Conservation (phyloP, 2,888 invertebrate species). For the Synanthedon vespiformis region DNA sequence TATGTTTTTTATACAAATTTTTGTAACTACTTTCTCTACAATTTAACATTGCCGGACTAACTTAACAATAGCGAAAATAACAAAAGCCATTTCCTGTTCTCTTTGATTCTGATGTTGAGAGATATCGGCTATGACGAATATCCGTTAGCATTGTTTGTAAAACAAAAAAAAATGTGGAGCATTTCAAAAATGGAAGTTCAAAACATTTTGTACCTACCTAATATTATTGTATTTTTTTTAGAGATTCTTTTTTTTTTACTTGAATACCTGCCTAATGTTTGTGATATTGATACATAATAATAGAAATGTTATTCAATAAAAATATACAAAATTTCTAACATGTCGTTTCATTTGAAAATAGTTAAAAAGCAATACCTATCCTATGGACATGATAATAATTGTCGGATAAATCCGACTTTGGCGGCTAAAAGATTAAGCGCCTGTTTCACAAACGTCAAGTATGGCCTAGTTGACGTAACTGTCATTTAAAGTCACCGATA, state of each 20-base stretch:
- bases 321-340: conserved; percentile 56
- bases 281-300: conserved; percentile 53
- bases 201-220: conserved; percentile 13
- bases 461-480: too few species aligned
- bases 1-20: conserved; percentile 2
- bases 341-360: conserved; percentile 16
- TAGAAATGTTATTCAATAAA: conserved; percentile 65
- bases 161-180: conserved; percentile 1
- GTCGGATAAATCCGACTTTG: too few species aligned
- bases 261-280: conserved; percentile 60
- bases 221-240: conserved; percentile 32
- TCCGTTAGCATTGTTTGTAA: conserved; percentile 2
- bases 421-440: too few species aligned
- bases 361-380: neutral
- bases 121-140: conserved; percentile 8
- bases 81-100: conserved; percentile 2
- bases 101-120: conserved; percentile 2
- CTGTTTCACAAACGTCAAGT: too few species aligned
- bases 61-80: neutral
- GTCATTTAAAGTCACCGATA: too few species aligned
- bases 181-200: conserved; percentile 1
- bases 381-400: too few species aligned
- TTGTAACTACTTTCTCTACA: conserved; percentile 6
- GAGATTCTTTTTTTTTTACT: conserved; percentile 58
- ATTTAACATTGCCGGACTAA: neutral